phyloP scores from a whole-genome alignment of 2,113 vertebrate species.

The Rhadina sibilatrix region DNA sequence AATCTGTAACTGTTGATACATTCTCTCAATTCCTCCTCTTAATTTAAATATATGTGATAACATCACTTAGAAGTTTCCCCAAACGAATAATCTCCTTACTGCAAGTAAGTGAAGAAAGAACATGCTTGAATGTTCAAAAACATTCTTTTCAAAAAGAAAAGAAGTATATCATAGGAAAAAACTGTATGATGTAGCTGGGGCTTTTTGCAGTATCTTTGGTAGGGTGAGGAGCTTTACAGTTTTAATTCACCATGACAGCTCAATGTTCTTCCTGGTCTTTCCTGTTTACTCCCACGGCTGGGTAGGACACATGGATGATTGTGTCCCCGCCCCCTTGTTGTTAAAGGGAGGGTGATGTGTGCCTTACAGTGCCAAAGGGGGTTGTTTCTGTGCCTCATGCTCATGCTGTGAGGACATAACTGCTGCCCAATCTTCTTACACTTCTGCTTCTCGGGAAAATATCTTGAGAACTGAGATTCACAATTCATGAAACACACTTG shows the following conservation, averaged over 20 bases:
- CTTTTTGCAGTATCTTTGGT: neutral
- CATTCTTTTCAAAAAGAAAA: neutral
- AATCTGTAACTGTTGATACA: neutral
- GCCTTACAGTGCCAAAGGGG: neutral
- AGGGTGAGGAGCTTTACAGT: neutral
- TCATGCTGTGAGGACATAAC: neutral
- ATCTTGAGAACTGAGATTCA: neutral
- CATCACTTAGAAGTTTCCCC: neutral
- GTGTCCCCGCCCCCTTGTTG: neutral
- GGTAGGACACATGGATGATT: neutral
- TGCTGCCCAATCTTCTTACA: neutral
- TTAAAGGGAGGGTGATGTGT: neutral
- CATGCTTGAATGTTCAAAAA: neutral
- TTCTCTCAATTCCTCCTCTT: neutral
- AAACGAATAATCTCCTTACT: neutral
- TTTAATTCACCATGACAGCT: neutral
- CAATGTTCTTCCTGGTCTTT: neutral
- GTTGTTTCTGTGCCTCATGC: neutral
- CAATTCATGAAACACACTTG: neutral
- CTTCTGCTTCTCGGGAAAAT: neutral
- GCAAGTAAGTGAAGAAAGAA: neutral
- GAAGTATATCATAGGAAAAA: neutral
- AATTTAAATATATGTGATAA: neutral
- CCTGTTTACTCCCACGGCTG: neutral
- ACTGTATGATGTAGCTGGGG: neutral